Base-by-base conservation (phyloP, 92 coral and sea anemone species). In the Heteractis magnifica region DNA sequence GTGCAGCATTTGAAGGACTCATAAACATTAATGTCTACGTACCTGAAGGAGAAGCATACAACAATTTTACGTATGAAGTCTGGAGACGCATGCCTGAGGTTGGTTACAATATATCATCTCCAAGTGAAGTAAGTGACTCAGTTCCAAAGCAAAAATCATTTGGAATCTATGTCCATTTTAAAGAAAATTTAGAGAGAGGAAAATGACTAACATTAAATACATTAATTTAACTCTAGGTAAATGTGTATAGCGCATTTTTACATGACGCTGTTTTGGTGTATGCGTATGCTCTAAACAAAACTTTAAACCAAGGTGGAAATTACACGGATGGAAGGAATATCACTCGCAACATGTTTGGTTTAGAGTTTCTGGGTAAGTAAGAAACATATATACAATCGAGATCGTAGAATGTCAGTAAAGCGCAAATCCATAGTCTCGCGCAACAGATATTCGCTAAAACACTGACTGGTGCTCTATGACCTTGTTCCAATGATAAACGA, bases 241-340 rank as follows among this genome's bases (percentile, higher is more conserved):
- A 79, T 80, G 53, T 56, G 6, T 92, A 76, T 75, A 87, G 91
- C 21, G 77, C 96, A 19, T 83, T 85, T 70, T 76, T 92, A 6
- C 90, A 92, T 75, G 96, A 92, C 83, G 88, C 96, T 77, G 88
- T 92, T 55, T 64, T 87, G 79, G 81, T 90, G 72, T 92, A 90
- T 77, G 96, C 96, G 13, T 49, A 80, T 60, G 92, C 92, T 53
- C 81, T 92, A 19, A 92, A 92, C 80, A 73, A 73, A 34, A 68
- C 93, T 9, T 65, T 92, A 41, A 56, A 51, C 6, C n/a, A 79
- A 41, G 82, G 79, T 52, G 82, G 58, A 4, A 20, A 53, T 65
- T 55, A 76, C 21, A 83, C 65, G 18, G 83, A 84, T 52, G 93
- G 93, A 51, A 75, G 49, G 70, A 15, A 56, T 62, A 34, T 92